A percentile compares a stretch with the other conserved stretches of the same genome.
Evolutionary conservation across 2,113 vertebrate species (phyloP).

Genomic region (Psammodynastes pulverulentus): DNA sequence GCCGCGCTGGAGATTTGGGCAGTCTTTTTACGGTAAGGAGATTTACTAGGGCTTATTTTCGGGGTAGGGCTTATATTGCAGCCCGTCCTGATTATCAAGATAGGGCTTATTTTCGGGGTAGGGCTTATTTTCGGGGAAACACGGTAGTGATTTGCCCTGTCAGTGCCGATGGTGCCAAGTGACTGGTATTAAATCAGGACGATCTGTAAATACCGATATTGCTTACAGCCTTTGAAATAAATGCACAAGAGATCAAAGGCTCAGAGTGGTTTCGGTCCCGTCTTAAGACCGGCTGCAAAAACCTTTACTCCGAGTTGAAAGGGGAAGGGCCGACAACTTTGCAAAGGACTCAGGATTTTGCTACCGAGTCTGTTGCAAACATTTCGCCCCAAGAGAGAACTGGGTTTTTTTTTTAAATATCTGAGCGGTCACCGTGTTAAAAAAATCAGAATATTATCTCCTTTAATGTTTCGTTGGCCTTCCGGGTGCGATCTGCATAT

Average conservation of each 20-base stretch:
- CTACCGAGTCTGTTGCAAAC: not conserved
- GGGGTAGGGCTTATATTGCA: too few relatives aligned
- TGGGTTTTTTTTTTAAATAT: not conserved
- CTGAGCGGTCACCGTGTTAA: not conserved
- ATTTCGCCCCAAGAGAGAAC: not conserved
- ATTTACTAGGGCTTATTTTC: too few relatives aligned
- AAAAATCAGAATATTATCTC: not conserved
- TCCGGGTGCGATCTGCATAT: too few relatives aligned
- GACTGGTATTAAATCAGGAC: not conserved
- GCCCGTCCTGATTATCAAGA: too few relatives aligned
- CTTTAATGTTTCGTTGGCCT: not conserved
- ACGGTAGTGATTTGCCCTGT: not conserved
- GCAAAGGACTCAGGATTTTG: not conserved
- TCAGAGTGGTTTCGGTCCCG: not conserved
- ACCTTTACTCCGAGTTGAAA: not conserved
- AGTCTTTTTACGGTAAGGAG: too few relatives aligned
- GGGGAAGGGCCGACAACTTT: not conserved
- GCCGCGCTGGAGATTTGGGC: too few relatives aligned
- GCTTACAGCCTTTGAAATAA: not conserved
- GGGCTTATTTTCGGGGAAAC: too few relatives aligned
- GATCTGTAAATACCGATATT: not conserved
- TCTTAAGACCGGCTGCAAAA: not conserved
- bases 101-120: too few relatives aligned
- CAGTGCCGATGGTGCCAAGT: not conserved
- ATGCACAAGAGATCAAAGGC: not conserved